Percentiles rank a stretch among this genome's conserved stretches.
phyloP scores from a whole-genome alignment of 2,797 vertebrate species.

The Enteromius trimaculatus region DNA sequence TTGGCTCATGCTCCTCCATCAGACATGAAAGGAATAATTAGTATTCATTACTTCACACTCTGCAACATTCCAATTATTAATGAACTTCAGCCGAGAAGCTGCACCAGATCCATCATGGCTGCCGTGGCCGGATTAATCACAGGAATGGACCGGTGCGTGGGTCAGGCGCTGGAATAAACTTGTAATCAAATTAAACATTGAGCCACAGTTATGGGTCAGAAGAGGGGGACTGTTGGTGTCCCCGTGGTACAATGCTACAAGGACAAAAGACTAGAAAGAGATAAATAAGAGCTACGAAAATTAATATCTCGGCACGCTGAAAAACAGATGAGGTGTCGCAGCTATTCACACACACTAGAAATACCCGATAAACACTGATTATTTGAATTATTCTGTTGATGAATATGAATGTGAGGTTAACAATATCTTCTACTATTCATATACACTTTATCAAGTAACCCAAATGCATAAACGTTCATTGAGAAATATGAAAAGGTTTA shows the following conservation, averaged over 20 bases:
- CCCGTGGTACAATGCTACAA: slow-evolving; percentile 30
- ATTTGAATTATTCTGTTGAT: background rate
- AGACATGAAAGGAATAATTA: slow-evolving; percentile 99
- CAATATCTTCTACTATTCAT: background rate
- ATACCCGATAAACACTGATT: background rate
- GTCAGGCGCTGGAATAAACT: slow-evolving; percentile 82
- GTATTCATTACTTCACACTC: slow-evolving; percentile 99
- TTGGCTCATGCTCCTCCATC: slow-evolving; percentile 94
- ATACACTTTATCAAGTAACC: background rate
- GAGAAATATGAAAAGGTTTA: background rate
- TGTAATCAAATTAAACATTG: slow-evolving; percentile 79
- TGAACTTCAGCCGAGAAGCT: slow-evolving; percentile 97
- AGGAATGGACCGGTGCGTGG: slow-evolving; percentile 79
- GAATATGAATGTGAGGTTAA: background rate
- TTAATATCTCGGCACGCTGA: background rate
- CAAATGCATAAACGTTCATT: background rate
- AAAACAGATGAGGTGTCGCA: background rate
- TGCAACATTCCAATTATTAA: slow-evolving; percentile 99
- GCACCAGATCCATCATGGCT: slow-evolving; percentile 92
- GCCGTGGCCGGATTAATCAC: slow-evolving; percentile 87
- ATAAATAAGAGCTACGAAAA: slow-evolving; percentile 11
- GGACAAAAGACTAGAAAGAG: slow-evolving; percentile 23
- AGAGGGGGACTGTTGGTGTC: slow-evolving; percentile 57
- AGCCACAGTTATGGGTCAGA: slow-evolving; percentile 73
- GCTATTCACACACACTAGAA: slow-evolving; percentile 13